phyloP scores from a whole-genome alignment of 2,888 invertebrate species.

The Nomada fabriciana region DNA sequence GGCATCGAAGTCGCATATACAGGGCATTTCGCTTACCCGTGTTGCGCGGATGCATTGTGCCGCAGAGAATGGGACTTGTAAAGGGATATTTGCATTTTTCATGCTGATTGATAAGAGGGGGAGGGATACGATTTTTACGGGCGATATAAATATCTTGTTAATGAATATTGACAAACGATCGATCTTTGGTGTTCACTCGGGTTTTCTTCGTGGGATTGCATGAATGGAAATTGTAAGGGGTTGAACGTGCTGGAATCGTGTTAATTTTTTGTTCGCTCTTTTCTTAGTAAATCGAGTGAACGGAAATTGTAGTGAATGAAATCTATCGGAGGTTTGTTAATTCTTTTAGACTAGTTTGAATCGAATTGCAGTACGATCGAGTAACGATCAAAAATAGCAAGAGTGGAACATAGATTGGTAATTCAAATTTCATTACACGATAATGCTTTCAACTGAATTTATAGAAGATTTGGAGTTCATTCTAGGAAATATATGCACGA shows the following conservation, averaged over 20 bases:
- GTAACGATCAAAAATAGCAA: background rate
- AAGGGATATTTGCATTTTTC: background rate
- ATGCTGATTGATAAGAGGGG: background rate
- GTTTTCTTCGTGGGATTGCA: background rate
- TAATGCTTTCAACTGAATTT: background rate
- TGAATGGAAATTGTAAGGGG: background rate
- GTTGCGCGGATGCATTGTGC: background rate
- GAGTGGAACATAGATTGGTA: background rate
- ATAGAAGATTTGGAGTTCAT: no score
- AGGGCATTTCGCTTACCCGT: slow-evolving; percentile 8
- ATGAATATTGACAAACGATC: background rate
- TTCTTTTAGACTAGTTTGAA: no score
- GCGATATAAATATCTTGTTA: background rate
- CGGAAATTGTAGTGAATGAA: no score
- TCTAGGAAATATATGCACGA: background rate
- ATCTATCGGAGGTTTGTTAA: no score
- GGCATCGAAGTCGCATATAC: slow-evolving; percentile 51
- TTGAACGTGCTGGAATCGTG: no score
- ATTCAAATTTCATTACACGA: background rate
- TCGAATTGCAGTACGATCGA: no score
- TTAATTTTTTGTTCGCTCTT: background rate
- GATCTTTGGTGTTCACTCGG: background rate
- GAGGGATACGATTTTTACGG: background rate
- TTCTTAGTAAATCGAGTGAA: no score
- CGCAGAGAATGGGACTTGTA: background rate